Conservation (phyloP, 2,797 vertebrate genomes). For the Trachops cirrhosus region DNA sequence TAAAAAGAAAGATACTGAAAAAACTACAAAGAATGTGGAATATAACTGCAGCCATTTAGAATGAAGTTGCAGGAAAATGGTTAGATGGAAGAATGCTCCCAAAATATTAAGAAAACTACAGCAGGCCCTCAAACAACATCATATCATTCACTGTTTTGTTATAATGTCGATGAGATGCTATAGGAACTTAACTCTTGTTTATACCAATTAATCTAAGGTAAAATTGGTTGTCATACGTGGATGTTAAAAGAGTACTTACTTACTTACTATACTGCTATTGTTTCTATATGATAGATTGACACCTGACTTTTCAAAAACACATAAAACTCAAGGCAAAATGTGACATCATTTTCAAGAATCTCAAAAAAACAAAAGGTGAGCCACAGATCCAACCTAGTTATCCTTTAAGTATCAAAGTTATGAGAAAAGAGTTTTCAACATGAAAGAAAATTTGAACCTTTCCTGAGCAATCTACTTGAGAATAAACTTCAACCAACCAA, state of each 20-base stretch:
- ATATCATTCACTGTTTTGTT: background rate
- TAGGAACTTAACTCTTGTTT: background rate
- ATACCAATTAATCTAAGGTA: background rate
- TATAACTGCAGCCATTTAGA: background rate
- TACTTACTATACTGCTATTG: background rate
- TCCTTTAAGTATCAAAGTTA: background rate
- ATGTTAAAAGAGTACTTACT: background rate
- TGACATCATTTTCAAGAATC: background rate
- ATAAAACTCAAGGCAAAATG: background rate
- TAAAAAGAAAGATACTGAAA: background rate
- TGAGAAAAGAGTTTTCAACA: background rate
- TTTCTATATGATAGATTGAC: background rate
- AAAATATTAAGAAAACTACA: background rate
- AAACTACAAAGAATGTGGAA: background rate
- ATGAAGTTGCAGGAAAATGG: background rate
- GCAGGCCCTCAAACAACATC: background rate
- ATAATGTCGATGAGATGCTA: background rate
- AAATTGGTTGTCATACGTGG: background rate
- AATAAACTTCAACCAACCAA: background rate
- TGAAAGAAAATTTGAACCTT: background rate
- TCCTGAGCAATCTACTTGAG: background rate
- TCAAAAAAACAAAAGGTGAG: constrained; percentile 4
- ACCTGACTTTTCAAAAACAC: background rate
- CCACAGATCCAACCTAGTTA: background rate
- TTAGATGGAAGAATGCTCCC: background rate